Base-by-base conservation (phyloP, 2,888 invertebrate genomes). In the Zaprionus lineosus region DNA sequence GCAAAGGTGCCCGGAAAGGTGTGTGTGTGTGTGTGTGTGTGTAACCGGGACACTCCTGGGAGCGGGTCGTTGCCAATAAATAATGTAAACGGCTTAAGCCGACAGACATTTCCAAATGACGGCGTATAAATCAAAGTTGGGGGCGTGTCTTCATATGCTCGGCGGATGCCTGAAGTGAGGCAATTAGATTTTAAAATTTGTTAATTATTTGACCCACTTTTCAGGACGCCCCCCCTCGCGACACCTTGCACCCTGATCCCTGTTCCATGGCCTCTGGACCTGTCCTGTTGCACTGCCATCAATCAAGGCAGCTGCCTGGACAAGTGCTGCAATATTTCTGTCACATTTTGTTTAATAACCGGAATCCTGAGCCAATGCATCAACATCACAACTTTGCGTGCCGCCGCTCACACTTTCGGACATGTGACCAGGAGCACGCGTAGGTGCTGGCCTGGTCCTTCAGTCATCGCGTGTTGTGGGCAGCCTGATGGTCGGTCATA, bases 281-380 rank as follows among this genome's bases (percentile, higher is more conserved):
- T n/a, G 3, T 6, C 33, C 33, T 12, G 1, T 9, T 28, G 7
- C 16, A 9, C 3, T 7, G 31, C 18, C 46, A 63, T 73, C 71
- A 47, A 78, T 84, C 77, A 74, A 41, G 34, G n/a, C 29, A 41
- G 58, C 57, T 40, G 24, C 53, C 16, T 31, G 34, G 21, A n/a
- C 57, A 72, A 75, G 72, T 75, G 62, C 68, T 75, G 68, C 76
- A 83, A 86, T 86, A 85, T 78, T 78, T 86, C 83, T 87, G 87
- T 87, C 88, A 84, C 75, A 78, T n/a, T n/a, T 81, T 87, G 76
- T 74, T 86, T 87, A 86, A 86, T 86, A 87, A 87, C 83, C 74
- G 66, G 67, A 69, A 81, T 86, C 87, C 85, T 78, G 87, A 34
- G 73, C 61, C 69, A 75, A 87, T 86, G 78, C 81, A 78, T 87